Conservation (phyloP, 2,113 vertebrate species). For the Cygnus buccinator region DNA sequence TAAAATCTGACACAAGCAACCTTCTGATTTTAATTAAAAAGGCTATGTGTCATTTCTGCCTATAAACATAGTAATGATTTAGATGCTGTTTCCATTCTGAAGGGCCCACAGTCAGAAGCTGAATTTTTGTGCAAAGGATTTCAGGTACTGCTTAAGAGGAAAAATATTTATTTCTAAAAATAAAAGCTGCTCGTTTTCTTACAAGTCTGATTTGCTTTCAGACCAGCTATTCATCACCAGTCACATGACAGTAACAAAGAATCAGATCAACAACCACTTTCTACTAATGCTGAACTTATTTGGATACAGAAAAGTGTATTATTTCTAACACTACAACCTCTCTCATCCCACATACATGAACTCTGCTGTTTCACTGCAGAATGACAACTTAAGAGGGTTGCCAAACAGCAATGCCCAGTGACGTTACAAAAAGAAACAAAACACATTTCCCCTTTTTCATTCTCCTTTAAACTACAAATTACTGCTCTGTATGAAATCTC, state of each 20-base stretch:
- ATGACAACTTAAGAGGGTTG: not conserved
- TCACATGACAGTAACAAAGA: not conserved
- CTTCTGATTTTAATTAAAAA: not conserved
- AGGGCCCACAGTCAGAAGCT: not conserved
- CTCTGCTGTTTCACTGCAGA: not conserved
- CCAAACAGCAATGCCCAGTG: not conserved
- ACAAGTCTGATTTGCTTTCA: not conserved
- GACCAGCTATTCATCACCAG: not conserved
- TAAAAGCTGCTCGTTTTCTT: not conserved
- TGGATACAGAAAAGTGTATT: not conserved
- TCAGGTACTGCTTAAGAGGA: not conserved
- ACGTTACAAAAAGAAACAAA: not conserved
- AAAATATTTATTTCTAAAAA: conserved; percentile 1
- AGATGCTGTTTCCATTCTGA: not conserved
- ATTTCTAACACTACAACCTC: not conserved
- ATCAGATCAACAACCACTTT: not conserved
- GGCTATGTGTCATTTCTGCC: not conserved
- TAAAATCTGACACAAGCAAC: not conserved
- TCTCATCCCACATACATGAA: not conserved
- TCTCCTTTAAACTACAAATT: not conserved
- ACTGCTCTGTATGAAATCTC: not conserved
- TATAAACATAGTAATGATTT: not conserved
- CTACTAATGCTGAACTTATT: not conserved
- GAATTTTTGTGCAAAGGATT: not conserved
- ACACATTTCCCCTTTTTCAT: not conserved